Evolutionary conservation across 2,888 invertebrate genomes (phyloP).

Genomic region (Chrysomela aeneicollis): DNA sequence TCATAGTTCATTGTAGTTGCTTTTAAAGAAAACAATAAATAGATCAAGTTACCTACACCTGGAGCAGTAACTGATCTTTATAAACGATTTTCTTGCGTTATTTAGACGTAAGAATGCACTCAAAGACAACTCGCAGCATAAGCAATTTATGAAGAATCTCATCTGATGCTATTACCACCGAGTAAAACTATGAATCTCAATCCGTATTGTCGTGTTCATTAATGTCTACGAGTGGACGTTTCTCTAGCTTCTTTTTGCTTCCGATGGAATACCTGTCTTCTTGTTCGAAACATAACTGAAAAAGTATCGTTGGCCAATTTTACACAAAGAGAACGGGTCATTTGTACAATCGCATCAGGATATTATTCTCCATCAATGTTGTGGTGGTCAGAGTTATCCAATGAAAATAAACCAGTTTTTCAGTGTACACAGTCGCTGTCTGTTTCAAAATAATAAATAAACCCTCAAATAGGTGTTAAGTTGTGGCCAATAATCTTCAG

Average conservation of each 20-base stretch:
- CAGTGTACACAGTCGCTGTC: too few relatives aligned
- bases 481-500: not conserved
- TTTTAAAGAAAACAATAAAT: constrained; percentile 51
- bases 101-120: constrained; percentile 38
- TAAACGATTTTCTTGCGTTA: constrained; percentile 39
- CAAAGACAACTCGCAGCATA: constrained; percentile 33
- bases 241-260: not conserved
- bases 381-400: not conserved
- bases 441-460: not conserved
- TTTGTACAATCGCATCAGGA: not conserved
- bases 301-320: not conserved
- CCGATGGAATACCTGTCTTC: not conserved
- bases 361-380: not conserved
- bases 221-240: not conserved
- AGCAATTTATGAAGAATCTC: constrained; percentile 38
- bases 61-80: constrained; percentile 39
- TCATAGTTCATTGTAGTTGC: constrained; percentile 49
- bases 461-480: constrained; percentile 6
- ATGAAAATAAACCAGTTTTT: not conserved
- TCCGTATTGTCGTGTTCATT: constrained; percentile 21
- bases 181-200: constrained; percentile 38
- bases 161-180: constrained; percentile 34
- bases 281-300: not conserved
- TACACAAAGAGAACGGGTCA: too few relatives aligned
- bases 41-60: constrained; percentile 49